Percentiles rank a stretch among this genome's conserved stretches.
These are phyloP conservation scores for Neoaliturus tenellus DNA, from an alignment of 2,888 invertebrate species.

Conservation along the genomic window DNA sequence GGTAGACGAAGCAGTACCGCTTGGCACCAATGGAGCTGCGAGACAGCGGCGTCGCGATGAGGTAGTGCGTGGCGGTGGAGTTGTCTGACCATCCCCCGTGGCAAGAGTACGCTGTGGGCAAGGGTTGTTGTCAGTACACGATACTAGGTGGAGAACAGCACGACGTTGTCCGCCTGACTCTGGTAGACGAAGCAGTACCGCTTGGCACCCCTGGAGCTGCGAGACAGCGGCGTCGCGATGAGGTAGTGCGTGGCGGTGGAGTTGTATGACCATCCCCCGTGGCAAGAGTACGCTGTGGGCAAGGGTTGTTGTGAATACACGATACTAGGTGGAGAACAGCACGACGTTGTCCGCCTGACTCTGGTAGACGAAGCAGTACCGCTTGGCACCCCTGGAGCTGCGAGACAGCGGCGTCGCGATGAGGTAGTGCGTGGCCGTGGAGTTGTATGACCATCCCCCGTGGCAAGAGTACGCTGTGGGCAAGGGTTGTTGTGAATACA, in stretches of 20 bases:
- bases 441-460: conserved; percentile 92
- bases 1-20: conserved; percentile 86
- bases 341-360: conserved; percentile 71
- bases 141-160: conserved; percentile 78
- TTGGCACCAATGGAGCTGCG: conserved; percentile 80
- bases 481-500: no score
- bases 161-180: conserved; percentile 70
- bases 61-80: conserved; percentile 89
- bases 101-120: conserved; percentile 86
- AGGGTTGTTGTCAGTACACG: no score
- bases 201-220: conserved; percentile 80
- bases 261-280: conserved; percentile 92
- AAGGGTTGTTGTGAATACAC: no score
- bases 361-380: conserved; percentile 87
- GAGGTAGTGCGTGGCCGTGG: conserved; percentile 89
- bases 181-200: conserved; percentile 88
- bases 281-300: conserved; percentile 88
- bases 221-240: conserved; percentile 85
- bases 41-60: conserved; percentile 86
- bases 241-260: conserved; percentile 91
- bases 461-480: conserved; percentile 90
- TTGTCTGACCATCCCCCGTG: conserved; percentile 94
- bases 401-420: conserved; percentile 86
- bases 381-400: conserved; percentile 79
- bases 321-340: conserved; percentile 77